Evolutionary conservation across 2,797 vertebrate species (phyloP).

Genomic region (Danio jaintianensis): DNA sequence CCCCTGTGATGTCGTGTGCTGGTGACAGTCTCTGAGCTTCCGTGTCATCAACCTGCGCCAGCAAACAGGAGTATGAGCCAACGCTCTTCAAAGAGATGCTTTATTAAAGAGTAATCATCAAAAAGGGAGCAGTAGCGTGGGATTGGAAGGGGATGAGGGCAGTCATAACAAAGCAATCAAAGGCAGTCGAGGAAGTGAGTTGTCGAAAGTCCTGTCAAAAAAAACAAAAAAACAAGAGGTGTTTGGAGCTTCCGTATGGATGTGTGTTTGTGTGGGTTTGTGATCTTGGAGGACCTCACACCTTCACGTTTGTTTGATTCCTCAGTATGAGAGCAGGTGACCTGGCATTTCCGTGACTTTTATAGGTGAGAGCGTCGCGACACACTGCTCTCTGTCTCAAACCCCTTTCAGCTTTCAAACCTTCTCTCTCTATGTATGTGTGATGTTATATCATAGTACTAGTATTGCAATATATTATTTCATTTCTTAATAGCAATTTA

Average conservation of each 20-base stretch:
- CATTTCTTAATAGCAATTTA: not conserved
- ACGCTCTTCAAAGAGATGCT: constrained; percentile 48
- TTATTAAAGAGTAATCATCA: constrained; percentile 57
- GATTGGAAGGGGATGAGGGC: constrained; percentile 1
- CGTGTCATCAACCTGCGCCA: constrained; percentile 46
- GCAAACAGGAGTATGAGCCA: constrained; percentile 16
- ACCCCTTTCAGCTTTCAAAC: constrained; percentile 5
- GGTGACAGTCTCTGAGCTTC: constrained; percentile 30
- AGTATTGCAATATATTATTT: too few species aligned
- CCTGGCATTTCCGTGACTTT: constrained; percentile 87
- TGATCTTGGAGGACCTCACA: constrained; percentile 62
- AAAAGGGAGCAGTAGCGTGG: constrained; percentile 31
- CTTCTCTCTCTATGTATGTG: not conserved
- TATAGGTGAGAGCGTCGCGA: constrained; percentile 77
- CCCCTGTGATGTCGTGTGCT: constrained; percentile 44
- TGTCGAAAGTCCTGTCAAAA: constrained; percentile 49
- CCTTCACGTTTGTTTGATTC: constrained; percentile 59
- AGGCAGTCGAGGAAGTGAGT: constrained; percentile 49
- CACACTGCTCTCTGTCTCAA: constrained; percentile 66
- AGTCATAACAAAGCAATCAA: constrained; percentile 58
- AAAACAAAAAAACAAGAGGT: constrained; percentile 39
- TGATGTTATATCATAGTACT: not conserved
- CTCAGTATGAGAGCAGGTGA: constrained; percentile 68
- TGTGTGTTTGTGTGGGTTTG: constrained; percentile 49
- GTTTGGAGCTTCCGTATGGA: constrained; percentile 39